Conservation (phyloP, 2,888 invertebrate genomes). For the Melolontha melolontha region DNA sequence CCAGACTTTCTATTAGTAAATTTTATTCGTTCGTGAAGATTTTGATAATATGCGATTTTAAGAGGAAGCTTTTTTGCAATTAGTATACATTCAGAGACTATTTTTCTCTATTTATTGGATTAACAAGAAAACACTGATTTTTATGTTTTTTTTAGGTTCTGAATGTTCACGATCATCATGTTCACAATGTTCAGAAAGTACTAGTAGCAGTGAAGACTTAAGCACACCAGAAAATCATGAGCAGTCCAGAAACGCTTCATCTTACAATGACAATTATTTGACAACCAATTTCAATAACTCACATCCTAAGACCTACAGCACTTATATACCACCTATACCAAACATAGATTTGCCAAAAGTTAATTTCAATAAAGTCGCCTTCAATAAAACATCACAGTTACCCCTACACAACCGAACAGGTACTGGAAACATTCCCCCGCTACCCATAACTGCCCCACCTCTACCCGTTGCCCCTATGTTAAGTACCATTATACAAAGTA, state of each 20-base stretch:
- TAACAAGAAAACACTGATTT: too few relatives aligned
- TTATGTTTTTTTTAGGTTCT: slow-evolving; percentile 68
- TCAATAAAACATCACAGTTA: slow-evolving; percentile 38
- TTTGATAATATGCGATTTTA: too few relatives aligned
- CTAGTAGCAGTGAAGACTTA: slow-evolving; percentile 63
- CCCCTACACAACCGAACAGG: slow-evolving; percentile 24
- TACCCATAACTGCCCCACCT: slow-evolving; percentile 30
- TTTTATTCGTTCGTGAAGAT: too few relatives aligned
- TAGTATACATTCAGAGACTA: too few relatives aligned
- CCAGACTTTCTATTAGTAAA: too few relatives aligned
- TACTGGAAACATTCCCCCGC: slow-evolving; percentile 50
- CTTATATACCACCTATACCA: slow-evolving; percentile 50
- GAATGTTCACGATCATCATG: slow-evolving; percentile 80
- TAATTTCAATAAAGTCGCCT: slow-evolving; percentile 43
- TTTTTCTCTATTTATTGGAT: too few relatives aligned
- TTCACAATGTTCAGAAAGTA: slow-evolving; percentile 72
- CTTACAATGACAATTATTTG: slow-evolving; percentile 57
- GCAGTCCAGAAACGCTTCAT: slow-evolving; percentile 10
- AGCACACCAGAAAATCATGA: slow-evolving; percentile 50
- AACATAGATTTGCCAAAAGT: slow-evolving; percentile 54
- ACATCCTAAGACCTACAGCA: slow-evolving; percentile 60
- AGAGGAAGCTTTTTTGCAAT: too few relatives aligned
- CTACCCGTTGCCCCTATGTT: slow-evolving; percentile 13
- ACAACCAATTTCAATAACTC: slow-evolving; percentile 64
- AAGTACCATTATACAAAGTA: slow-evolving; percentile 8